Evolutionary conservation across 30 jellyfish, hydroid and myxozoan genomes (phyloP), one percentile per base, ranked within the genome.

Genomic region (Cassiopea xamachana): DNA sequence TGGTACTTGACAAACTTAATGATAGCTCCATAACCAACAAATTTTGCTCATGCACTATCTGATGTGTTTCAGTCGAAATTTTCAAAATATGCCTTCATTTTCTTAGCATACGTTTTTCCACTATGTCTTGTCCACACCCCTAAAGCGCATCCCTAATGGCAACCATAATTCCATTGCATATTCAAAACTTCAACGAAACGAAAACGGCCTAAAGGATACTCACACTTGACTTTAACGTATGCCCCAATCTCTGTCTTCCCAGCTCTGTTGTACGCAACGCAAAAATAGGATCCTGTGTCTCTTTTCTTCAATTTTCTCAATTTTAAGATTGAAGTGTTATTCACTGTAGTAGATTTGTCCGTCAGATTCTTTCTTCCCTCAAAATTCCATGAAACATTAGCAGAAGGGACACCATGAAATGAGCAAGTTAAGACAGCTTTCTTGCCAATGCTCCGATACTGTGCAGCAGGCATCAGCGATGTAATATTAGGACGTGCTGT

Each of bases 311-410:
- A 75, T 68, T 87, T 39, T 68, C 72, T 62, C 69, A 90, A 60
- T 55, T 76, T 83, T 85, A 90, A 67, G 1, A 76, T 72, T 3
- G 93, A 77, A 10, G 72, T 58, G 73, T 75, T 46, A 7, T 71
- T 83, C 12, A 6, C 55, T 6, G 88, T 77, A 0, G 83, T 60
- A n/a, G 72, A 47, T 68, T 59, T 78, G 10, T 84, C 75, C 18
- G 80, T 72, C 48, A 80, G 3, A 16, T 77, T 84, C 49, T 64
- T 73, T 15, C 87, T 76, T 45, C 79, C 97, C 3, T 61, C 85
- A 67, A 83, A 50, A 47, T n/a, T 50, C 97, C 97, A 90, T 15
- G 97, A 81, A 18, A 90, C 84, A 77, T 82, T 82, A 0, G 89
- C 91, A 61, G 47, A 80, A 0, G 93, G 90, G 1, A 46, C 18